Conservation (phyloP, 2,888 invertebrate species). For the Adelphocoris suturalis region DNA sequence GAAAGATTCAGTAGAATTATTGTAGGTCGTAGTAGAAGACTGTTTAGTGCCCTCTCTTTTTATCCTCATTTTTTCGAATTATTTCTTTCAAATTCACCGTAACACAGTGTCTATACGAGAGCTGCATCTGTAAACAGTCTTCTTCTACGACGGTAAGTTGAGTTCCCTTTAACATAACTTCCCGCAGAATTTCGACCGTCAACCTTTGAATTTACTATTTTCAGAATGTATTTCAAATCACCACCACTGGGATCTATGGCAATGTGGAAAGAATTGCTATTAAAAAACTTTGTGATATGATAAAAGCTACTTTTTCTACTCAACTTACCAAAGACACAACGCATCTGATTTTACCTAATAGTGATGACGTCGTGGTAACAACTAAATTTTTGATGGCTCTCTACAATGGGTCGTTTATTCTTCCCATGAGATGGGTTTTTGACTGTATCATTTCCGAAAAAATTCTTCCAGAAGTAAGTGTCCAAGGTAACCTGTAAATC, state of each 20-base stretch:
- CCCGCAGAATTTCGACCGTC: too few species aligned
- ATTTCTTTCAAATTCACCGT: too few species aligned
- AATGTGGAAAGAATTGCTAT: neutral
- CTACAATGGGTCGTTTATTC: constrained; percentile 16
- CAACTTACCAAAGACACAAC: constrained; percentile 19
- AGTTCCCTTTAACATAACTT: too few species aligned
- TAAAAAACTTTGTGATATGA: neutral
- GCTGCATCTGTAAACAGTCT: too few species aligned
- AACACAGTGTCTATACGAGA: too few species aligned
- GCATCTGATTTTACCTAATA: constrained; percentile 21
- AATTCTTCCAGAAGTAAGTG: constrained; percentile 22
- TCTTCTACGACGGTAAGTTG: too few species aligned
- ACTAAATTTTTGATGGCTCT: constrained; percentile 41
- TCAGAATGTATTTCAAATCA: constrained; percentile 3
- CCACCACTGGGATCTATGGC: constrained; percentile 13
- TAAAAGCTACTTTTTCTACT: neutral
- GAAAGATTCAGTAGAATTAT: too few species aligned
- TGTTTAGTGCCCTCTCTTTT: too few species aligned
- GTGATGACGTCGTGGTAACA: neutral
- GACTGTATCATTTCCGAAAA: neutral
- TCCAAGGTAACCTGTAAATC: neutral
- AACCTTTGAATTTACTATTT: neutral
- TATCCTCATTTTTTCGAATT: too few species aligned
- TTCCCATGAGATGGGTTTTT: constrained; percentile 34
- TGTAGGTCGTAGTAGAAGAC: too few species aligned